These are phyloP conservation scores for Cairina moschata DNA, from an alignment of 2,113 vertebrate genomes.

Conservation along the genomic window DNA sequence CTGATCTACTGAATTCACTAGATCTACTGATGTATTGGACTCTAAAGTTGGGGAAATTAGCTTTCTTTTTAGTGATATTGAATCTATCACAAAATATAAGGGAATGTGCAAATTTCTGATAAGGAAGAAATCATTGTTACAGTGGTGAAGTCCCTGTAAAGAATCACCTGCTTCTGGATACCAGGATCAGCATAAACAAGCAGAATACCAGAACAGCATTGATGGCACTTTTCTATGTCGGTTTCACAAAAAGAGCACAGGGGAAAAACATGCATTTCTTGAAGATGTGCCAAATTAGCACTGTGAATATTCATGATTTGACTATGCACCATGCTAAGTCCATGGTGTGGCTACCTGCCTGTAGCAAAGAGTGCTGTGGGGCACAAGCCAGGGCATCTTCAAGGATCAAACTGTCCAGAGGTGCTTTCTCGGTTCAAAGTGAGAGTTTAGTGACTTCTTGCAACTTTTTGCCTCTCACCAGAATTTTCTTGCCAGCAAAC, in stretches of 20 bases:
- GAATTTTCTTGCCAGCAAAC: slow-evolving; percentile 23
- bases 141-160: neutral
- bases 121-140: neutral
- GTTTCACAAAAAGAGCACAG: neutral
- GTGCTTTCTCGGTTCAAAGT: neutral
- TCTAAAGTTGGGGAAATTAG: neutral
- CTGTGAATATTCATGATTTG: neutral
- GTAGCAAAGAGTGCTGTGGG: accelerated
- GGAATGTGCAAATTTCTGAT: neutral
- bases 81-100: neutral
- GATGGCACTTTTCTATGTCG: neutral
- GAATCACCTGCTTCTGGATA: neutral
- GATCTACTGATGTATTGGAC: neutral
- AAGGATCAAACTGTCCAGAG: neutral
- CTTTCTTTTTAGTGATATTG: neutral
- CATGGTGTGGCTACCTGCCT: accelerated
- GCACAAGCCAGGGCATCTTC: neutral
- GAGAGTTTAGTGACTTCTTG: neutral
- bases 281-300: neutral
- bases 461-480: neutral
- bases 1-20: neutral
- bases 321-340: neutral
- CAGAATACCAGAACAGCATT: neutral
- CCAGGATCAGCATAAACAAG: neutral
- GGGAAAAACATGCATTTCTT: neutral